These are phyloP conservation scores for Hassar affinis DNA, from an alignment of 2,113 vertebrate genomes.

Conservation along the genomic window DNA sequence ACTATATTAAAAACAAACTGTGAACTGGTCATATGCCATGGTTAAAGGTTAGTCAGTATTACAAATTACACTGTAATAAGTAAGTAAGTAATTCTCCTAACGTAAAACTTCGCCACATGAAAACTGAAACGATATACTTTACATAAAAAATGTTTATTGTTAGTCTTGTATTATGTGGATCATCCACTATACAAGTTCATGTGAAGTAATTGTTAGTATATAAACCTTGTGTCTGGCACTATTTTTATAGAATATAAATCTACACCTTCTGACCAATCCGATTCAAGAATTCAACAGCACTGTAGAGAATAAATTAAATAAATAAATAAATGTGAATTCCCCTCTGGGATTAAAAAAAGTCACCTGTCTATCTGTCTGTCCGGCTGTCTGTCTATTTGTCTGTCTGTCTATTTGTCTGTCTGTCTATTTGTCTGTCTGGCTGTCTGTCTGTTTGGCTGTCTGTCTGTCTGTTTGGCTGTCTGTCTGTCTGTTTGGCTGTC, in stretches of 20 bases:
- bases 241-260: background rate
- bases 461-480: no score
- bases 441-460: no score
- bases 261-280: background rate
- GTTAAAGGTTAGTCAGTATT: background rate
- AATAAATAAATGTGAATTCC: background rate
- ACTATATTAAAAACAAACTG: background rate
- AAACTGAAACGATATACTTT: no score
- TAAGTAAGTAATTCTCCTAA: no score
- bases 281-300: background rate
- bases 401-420: no score
- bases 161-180: background rate
- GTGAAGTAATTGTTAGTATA: background rate
- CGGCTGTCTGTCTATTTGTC: no score
- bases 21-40: background rate
- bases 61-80: background rate
- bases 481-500: no score
- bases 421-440: no score
- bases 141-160: background rate
- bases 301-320: background rate
- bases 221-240: background rate
- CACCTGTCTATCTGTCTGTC: no score
- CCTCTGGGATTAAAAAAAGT: no score
- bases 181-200: background rate
- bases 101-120: no score